Evolutionary conservation across 2,113 vertebrate species (phyloP).

Genomic region (Salminus brasiliensis): DNA sequence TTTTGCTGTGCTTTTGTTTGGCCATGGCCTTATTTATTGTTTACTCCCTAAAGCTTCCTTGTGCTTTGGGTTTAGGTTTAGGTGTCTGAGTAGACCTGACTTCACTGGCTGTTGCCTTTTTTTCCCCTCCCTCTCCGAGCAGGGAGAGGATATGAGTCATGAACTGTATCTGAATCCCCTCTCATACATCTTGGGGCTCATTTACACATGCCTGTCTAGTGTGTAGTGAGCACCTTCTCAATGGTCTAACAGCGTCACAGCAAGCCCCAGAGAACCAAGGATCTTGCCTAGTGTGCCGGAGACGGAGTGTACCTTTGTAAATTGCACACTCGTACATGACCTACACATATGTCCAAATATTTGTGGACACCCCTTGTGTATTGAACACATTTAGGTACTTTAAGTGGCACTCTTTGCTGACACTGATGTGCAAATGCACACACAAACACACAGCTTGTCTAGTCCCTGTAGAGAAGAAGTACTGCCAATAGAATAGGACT

Average conservation of each 20-base stretch:
- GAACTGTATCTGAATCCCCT: background rate
- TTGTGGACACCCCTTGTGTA: no score
- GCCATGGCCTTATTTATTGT: conserved; percentile 64
- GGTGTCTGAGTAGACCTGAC: conserved; percentile 12
- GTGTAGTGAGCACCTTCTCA: no score
- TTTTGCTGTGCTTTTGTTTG: conserved; percentile 51
- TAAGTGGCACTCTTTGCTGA: no score
- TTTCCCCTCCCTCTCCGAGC: conserved; percentile 4
- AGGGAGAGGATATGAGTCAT: background rate
- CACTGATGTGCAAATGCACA: no score
- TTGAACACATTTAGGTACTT: no score
- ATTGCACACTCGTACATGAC: no score
- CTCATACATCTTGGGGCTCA: background rate
- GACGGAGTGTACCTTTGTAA: background rate
- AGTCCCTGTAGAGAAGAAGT: no score
- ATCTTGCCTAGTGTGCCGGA: background rate
- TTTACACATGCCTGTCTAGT: background rate
- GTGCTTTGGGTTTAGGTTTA: conserved; percentile 21
- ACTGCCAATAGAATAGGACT: no score
- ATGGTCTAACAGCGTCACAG: background rate
- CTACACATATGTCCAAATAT: no score
- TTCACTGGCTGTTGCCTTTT: conserved; percentile 35
- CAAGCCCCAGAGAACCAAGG: background rate
- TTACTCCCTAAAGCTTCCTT: conserved; percentile 45
- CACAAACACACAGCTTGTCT: no score